These are phyloP conservation scores for Perca schrenkii DNA, from an alignment of 2,113 vertebrate species.

Conservation along the genomic window DNA sequence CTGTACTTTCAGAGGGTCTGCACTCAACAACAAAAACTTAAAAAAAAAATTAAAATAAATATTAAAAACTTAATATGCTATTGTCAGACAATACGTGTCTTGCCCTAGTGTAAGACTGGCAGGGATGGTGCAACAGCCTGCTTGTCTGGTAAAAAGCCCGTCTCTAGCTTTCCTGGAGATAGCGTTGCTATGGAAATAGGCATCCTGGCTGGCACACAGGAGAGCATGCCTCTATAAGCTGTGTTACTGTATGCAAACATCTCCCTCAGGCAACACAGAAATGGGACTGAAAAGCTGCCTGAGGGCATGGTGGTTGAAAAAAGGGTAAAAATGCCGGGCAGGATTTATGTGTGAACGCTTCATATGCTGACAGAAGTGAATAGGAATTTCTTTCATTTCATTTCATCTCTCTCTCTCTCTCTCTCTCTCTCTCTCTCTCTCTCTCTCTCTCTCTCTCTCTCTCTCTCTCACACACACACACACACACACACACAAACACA, in stretches of 20 bases:
- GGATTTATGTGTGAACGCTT: constrained; percentile 30
- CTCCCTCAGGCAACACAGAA: constrained; percentile 46
- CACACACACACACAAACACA: constrained; percentile 2
- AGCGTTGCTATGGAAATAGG: constrained; percentile 79
- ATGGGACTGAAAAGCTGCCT: constrained; percentile 42
- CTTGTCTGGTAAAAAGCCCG: constrained; percentile 50
- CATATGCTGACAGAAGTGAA: constrained; percentile 8
- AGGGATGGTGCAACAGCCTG: constrained; percentile 33
- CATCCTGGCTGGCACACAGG: constrained; percentile 51
- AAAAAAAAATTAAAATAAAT: no score
- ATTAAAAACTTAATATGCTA: not conserved
- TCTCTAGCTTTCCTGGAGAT: constrained; percentile 51
- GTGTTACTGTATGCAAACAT: constrained; percentile 46
- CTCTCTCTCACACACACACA: not conserved
- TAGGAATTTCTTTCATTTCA: constrained; percentile 20
- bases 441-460: not conserved
- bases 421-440: not conserved
- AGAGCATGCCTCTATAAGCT: constrained; percentile 49
- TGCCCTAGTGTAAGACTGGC: not conserved
- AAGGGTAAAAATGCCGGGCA: not conserved
- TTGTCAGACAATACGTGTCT: not conserved
- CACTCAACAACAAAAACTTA: not conserved
- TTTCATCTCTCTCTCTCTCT: no score
- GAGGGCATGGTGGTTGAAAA: constrained; percentile 5
- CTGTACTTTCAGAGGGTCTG: not conserved